These are phyloP conservation scores for Poecilia latipinna DNA, from an alignment of 2,113 vertebrate species.

Conservation along the genomic window DNA sequence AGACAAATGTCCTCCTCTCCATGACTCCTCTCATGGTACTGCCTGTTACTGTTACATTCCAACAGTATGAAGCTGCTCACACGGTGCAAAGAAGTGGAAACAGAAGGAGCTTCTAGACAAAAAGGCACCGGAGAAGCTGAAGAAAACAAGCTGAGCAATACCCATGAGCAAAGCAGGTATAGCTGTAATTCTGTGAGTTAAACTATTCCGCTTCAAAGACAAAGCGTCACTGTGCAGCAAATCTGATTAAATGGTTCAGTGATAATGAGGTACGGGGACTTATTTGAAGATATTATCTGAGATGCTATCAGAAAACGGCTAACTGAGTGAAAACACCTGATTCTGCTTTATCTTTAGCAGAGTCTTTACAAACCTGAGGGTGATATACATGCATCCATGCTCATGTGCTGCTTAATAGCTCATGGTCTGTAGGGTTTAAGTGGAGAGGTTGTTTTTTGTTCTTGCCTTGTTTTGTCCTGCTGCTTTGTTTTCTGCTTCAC, in stretches of 20 bases:
- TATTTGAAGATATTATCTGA: constrained; percentile 29
- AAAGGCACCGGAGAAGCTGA: constrained; percentile 15
- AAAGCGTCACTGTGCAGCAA: constrained; percentile 25
- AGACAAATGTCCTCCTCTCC: constrained; percentile 6
- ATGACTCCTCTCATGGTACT: constrained; percentile 67
- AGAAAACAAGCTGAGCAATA: constrained; percentile 18
- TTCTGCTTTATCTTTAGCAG: not conserved
- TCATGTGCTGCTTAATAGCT: not conserved
- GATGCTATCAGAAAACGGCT: constrained; percentile 19
- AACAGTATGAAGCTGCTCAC: constrained; percentile 65
- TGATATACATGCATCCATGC: constrained; percentile 6
- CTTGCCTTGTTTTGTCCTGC: too few species aligned
- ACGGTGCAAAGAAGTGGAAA: constrained; percentile 46
- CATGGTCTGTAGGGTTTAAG: not conserved
- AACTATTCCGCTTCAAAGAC: constrained; percentile 32
- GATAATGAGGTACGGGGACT: constrained; percentile 40
- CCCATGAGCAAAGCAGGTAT: constrained; percentile 18
- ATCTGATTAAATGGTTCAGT: constrained; percentile 51
- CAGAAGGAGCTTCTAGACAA: constrained; percentile 42
- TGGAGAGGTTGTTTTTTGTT: too few species aligned
- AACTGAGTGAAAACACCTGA: not conserved
- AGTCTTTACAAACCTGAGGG: constrained; percentile 3
- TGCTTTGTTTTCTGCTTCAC: too few species aligned
- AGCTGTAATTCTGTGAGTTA: constrained; percentile 28
- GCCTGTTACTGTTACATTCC: constrained; percentile 78